phyloP scores from a whole-genome alignment of 53 echinoderm and acorn worm species.

The Henricia sp. region DNA sequence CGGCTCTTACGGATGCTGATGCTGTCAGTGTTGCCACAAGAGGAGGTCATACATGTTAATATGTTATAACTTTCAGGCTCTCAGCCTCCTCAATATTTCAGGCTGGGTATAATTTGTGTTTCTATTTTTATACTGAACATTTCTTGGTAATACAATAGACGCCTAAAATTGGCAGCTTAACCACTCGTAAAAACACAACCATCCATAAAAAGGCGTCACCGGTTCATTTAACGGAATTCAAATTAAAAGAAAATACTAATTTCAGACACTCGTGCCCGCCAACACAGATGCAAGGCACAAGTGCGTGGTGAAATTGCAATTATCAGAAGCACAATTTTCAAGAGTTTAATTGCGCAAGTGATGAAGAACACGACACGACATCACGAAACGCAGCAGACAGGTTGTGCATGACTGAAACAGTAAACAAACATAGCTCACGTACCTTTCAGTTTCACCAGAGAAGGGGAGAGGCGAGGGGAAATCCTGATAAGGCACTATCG shows the following conservation, averaged over 20 bases:
- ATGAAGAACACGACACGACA: neutral
- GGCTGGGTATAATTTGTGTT: neutral
- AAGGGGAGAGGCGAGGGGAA: too few relatives aligned
- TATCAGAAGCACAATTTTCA: neutral
- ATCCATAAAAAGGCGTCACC: neutral
- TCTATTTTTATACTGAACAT: neutral
- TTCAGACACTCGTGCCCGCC: neutral
- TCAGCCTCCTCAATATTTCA: too few relatives aligned
- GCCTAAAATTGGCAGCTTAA: too few relatives aligned
- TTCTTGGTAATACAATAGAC: too few relatives aligned
- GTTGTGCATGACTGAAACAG: slow-evolving; percentile 1
- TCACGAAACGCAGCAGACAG: neutral
- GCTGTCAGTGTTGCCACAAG: too few relatives aligned
- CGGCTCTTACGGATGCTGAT: neutral
- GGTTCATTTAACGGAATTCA: neutral
- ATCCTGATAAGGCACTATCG: neutral
- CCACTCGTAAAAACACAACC: too few relatives aligned
- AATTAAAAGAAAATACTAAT: neutral
- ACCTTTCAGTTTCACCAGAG: too few relatives aligned
- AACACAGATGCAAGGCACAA: neutral
- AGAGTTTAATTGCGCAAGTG: neutral
- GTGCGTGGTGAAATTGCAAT: neutral
- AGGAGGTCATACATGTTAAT: too few relatives aligned
- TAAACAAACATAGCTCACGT: neutral
- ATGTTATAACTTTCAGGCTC: too few relatives aligned